Evolutionary conservation across 2,797 vertebrate species (phyloP).

Genomic region (Ctenochaetus hawaiiensis): DNA sequence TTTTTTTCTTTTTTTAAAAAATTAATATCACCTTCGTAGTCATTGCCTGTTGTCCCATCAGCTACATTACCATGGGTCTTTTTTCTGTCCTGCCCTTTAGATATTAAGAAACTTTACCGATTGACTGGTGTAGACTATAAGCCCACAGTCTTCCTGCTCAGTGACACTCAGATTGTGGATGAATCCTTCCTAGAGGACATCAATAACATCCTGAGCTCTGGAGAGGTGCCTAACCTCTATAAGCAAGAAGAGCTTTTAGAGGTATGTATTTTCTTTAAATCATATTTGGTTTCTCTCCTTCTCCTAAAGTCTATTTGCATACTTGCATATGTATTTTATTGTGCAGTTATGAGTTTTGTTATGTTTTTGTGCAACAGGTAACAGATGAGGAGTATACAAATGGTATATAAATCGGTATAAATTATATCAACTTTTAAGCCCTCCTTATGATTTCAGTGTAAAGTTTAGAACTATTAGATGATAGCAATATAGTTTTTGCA

Average conservation of each 20-base stretch:
- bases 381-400: too few relatives aligned
- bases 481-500: too few relatives aligned
- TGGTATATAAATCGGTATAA: too few relatives aligned
- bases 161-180: constrained; percentile 89
- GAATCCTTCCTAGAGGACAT: constrained; percentile 92
- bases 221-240: constrained; percentile 93
- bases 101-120: constrained; percentile 91
- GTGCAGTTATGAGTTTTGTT: too few relatives aligned
- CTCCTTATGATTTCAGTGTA: too few relatives aligned
- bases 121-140: constrained; percentile 89
- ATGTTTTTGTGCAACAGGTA: too few relatives aligned
- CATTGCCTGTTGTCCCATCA: background rate
- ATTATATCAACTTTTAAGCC: too few relatives aligned
- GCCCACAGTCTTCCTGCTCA: constrained; percentile 91
- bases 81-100: constrained; percentile 67
- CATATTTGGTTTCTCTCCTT: too few relatives aligned
- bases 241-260: constrained; percentile 91
- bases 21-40: too few relatives aligned
- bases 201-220: constrained; percentile 93
- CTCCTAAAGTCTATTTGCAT: background rate
- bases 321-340: background rate
- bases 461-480: too few relatives aligned
- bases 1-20: too few relatives aligned
- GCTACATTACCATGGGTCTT: background rate
- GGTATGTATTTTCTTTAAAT: constrained; percentile 72